phyloP scores from a whole-genome alignment of 30 jellyfish, hydroid and myxozoan species.

The Pelagia noctiluca region DNA sequence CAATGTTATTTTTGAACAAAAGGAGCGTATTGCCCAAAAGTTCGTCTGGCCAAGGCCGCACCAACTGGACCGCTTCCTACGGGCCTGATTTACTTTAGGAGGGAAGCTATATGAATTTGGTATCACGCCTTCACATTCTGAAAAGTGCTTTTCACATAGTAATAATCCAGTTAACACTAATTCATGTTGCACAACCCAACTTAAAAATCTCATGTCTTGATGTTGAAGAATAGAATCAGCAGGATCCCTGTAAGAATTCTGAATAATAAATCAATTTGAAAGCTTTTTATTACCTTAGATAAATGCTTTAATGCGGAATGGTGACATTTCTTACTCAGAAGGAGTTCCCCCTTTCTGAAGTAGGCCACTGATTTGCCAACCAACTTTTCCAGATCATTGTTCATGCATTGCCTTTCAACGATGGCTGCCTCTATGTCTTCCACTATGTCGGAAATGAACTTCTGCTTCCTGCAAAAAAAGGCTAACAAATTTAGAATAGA shows the following conservation, averaged over 20 bases:
- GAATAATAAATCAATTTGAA: background rate
- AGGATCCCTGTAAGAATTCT: background rate
- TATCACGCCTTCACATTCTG: no score
- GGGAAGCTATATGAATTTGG: no score
- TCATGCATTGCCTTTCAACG: constrained; percentile 10
- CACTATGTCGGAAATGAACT: constrained; percentile 9
- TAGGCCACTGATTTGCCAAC: constrained; percentile 48
- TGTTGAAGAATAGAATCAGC: background rate
- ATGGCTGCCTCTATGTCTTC: constrained; percentile 47
- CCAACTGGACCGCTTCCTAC: no score
- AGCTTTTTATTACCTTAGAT: constrained; percentile 36
- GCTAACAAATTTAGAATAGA: background rate
- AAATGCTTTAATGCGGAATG: constrained; percentile 41
- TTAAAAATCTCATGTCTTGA: no score
- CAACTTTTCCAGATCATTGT: constrained; percentile 46
- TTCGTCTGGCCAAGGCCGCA: no score
- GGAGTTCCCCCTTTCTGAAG: constrained; percentile 22
- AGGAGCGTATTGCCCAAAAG: no score
- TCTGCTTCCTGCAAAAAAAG: constrained; percentile 16
- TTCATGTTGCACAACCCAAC: no score
- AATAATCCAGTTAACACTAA: no score
- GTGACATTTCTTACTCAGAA: constrained; percentile 31
- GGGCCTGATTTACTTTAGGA: no score
- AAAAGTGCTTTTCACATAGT: no score
- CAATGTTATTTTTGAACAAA: no score